Evolutionary conservation across 1,140 invertebrate species (phyloP), one percentile per base, ranked within the genome.

Genomic region (Ruditapes philippinarum): DNA sequence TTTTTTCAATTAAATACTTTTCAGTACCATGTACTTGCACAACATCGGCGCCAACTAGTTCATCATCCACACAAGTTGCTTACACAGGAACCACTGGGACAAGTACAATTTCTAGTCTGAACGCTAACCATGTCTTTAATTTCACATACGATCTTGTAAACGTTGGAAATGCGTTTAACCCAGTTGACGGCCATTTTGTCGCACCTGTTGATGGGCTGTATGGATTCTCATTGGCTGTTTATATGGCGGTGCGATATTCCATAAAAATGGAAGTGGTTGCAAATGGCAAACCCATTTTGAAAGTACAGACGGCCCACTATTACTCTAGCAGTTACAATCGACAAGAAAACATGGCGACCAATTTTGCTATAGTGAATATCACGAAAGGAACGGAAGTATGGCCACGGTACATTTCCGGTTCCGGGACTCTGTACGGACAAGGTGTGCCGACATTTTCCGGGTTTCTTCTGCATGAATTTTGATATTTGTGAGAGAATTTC

Each of bases 121-220:
- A 38, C n/a, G 25, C 79, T 22, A 51, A 31, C 79, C 38, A 65
- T 22, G 65, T 62, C 33, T 73, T 83, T 36, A 82, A 82, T 49
- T 89, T 89, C 51, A 73, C 62, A 4, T 12, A 76, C 19, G 87
- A 82, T 14, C 79, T 89, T 42, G 33, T 76, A 33, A 82, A 89
- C 40, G 28, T 89, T 11, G 87, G 87, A 5, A 12, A 36, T 12
- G 62, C 79, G 12, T 89, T 82, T 31, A 76, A 40, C n/a, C 3
- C 68, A 42, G 22, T 25, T 62, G 54, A 65, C 22, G 79, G 45
- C 22, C 80, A 74, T 51, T 89, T 89, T 54, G 9, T 28, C 14
- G 87, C 87, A 7, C 87, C 87, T 11, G 78, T 82, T 19, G 65
- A 79, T 4, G 87, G 87, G 31, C 28, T 89, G 9, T 89, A 89